phyloP scores from a whole-genome alignment of 2,113 vertebrate genomes.

The Emydura subglobosa region DNA sequence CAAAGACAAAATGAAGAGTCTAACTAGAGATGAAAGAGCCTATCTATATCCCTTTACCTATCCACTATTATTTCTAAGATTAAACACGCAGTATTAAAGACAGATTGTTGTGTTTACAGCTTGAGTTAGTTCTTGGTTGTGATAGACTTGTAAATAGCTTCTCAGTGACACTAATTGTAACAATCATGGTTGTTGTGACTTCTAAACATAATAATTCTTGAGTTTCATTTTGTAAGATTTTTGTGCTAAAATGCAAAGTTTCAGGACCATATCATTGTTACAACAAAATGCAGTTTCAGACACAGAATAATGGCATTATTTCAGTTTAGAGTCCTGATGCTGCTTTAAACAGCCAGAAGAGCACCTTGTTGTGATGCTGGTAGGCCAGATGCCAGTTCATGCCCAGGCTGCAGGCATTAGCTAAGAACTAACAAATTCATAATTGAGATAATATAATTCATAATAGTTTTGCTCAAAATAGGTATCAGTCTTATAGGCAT shows the following conservation, averaged over 20 bases:
- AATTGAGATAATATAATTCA: too few relatives aligned
- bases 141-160: not conserved
- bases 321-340: not conserved
- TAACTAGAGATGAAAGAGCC: not conserved
- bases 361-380: not conserved
- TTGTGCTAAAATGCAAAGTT: not conserved
- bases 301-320: not conserved
- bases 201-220: not conserved
- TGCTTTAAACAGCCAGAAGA: not conserved
- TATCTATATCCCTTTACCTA: not conserved
- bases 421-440: too few relatives aligned
- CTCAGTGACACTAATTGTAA: not conserved
- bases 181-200: not conserved
- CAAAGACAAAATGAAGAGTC: not conserved
- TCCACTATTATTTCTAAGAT: not conserved
- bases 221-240: not conserved
- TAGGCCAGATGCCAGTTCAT: too few relatives aligned
- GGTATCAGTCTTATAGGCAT: too few relatives aligned
- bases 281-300: constrained; percentile 2
- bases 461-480: too few relatives aligned
- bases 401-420: too few relatives aligned
- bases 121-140: not conserved
- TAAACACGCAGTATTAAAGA: not conserved
- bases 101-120: not conserved
- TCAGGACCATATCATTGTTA: not conserved